A percentile compares a stretch with the other conserved stretches of the same genome.
These are phyloP conservation scores for Calephelis nemesis DNA, from an alignment of 1,140 invertebrate genomes.

Conservation along the genomic window DNA sequence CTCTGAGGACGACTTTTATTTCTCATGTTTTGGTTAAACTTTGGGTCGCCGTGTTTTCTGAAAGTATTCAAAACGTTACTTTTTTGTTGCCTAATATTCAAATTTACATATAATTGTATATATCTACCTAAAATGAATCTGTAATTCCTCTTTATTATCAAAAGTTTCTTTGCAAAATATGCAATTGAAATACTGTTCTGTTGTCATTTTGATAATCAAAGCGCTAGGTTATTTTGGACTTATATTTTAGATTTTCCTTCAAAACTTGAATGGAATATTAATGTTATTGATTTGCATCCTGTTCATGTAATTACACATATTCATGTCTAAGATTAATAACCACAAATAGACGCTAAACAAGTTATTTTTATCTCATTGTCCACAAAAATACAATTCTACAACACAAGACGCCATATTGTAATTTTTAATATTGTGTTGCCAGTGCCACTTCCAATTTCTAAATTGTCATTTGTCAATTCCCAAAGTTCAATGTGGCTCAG, in stretches of 20 bases:
- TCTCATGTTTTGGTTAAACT: conserved; percentile 49
- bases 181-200: conserved; percentile 57
- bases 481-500: too few relatives aligned
- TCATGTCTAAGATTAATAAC: neutral
- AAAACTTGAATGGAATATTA: neutral
- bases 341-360: neutral
- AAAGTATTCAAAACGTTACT: conserved; percentile 26
- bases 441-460: too few relatives aligned
- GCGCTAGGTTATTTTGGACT: neutral
- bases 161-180: conserved; percentile 69
- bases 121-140: conserved; percentile 70
- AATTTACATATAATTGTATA: neutral
- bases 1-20: conserved; percentile 41
- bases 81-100: neutral
- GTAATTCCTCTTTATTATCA: conserved; percentile 59
- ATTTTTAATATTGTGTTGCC: neutral
- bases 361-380: neutral
- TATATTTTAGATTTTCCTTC: neutral
- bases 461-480: too few relatives aligned
- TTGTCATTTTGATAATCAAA: conserved; percentile 43
- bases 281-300: neutral
- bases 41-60: conserved; percentile 69
- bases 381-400: conserved; percentile 2
- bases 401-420: conserved; percentile 8
- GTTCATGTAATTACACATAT: neutral